These are phyloP conservation scores for Bombus waltoni DNA, from an alignment of 1,140 invertebrate genomes.

Conservation along the genomic window DNA sequence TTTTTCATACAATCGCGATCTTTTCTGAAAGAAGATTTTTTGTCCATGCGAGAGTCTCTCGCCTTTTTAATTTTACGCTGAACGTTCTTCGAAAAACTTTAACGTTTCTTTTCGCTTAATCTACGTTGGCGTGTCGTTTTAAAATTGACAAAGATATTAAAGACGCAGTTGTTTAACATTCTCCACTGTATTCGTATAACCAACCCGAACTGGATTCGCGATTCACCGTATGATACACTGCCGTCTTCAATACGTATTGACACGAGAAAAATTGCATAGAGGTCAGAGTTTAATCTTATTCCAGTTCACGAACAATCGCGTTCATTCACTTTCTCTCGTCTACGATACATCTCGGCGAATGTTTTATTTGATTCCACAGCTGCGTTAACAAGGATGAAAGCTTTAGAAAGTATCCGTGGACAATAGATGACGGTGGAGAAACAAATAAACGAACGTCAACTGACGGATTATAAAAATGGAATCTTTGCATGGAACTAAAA, in stretches of 20 bases:
- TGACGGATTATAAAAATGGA: not conserved
- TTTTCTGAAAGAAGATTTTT: too few species aligned
- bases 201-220: slow-evolving; percentile 32
- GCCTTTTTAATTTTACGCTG: too few species aligned
- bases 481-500: not conserved
- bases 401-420: not conserved
- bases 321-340: not conserved
- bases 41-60: too few species aligned
- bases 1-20: too few species aligned
- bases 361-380: not conserved
- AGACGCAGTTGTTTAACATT: too few species aligned
- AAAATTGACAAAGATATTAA: not conserved
- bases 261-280: slow-evolving; percentile 42
- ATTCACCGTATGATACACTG: slow-evolving; percentile 14
- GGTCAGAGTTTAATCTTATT: slow-evolving; percentile 41
- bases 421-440: not conserved
- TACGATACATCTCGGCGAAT: not conserved
- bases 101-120: too few species aligned
- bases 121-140: not conserved
- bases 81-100: too few species aligned
- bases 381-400: not conserved
- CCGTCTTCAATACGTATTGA: slow-evolving; percentile 24
- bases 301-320: not conserved
- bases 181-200: not conserved
- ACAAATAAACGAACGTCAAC: not conserved